A percentile compares a stretch with the other conserved stretches of the same genome.
These are phyloP conservation scores for Ciconia nigra DNA, from an alignment of 2,797 vertebrate genomes.

Conservation along the genomic window DNA sequence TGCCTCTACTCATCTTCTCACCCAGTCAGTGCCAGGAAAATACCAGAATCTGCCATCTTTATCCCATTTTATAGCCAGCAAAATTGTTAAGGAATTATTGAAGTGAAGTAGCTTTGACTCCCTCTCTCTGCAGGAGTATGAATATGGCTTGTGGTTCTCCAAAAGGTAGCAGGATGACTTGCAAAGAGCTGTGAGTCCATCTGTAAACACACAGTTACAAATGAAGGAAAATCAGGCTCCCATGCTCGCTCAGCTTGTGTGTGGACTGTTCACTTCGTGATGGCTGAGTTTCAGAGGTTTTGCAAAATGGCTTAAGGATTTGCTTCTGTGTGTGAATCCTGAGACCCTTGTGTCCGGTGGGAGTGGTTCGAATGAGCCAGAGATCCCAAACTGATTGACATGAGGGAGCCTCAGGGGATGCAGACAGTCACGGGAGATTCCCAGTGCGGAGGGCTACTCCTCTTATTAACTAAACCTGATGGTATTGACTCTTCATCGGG, in stretches of 20 bases:
- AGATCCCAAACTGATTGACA: background rate
- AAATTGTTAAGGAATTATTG: background rate
- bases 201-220: background rate
- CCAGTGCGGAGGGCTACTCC: background rate
- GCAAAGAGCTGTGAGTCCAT: background rate
- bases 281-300: background rate
- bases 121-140: background rate
- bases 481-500: background rate
- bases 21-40: background rate
- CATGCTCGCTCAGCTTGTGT: accelerated
- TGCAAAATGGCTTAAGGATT: background rate
- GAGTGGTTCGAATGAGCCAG: background rate
- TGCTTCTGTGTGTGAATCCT: background rate
- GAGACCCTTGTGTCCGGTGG: background rate
- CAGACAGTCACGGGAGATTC: background rate
- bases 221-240: background rate
- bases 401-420: background rate
- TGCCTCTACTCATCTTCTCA: background rate
- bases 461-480: background rate
- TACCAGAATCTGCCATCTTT: background rate
- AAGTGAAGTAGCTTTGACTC: background rate
- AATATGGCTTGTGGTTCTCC: background rate
- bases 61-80: background rate
- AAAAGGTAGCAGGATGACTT: background rate
- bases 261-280: background rate